Evolutionary conservation across 1,140 invertebrate species (phyloP).

Genomic region (Lutraria rhynchaena): DNA sequence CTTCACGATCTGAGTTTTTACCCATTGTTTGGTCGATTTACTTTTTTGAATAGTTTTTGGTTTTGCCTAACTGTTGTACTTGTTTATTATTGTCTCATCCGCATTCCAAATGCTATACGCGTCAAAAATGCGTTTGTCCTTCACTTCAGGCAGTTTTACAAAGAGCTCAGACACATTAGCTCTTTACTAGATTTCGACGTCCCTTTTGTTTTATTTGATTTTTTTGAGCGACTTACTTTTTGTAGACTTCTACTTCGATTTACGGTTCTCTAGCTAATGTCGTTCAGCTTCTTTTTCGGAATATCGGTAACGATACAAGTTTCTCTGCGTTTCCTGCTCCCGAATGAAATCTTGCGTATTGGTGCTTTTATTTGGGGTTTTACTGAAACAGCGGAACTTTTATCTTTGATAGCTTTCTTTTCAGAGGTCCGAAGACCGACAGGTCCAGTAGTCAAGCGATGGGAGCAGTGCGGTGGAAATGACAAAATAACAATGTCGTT

Average conservation of each 20-base stretch:
- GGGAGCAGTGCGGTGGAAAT: constrained; percentile 6
- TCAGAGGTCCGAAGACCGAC: neutral
- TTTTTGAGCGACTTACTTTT: neutral
- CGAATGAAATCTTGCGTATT: neutral
- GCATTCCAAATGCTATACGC: too few relatives aligned
- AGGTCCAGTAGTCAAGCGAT: too few relatives aligned
- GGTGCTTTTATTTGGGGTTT: neutral
- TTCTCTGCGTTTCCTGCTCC: constrained; percentile 18
- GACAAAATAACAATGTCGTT: constrained; percentile 8
- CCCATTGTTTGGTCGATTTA: neutral
- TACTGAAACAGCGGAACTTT: neutral
- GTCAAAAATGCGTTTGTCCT: too few relatives aligned
- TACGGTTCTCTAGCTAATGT: constrained; percentile 8
- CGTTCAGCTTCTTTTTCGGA: constrained; percentile 14
- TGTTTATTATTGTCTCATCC: too few relatives aligned
- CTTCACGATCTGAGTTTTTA: neutral
- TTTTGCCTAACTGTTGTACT: neutral
- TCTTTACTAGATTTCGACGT: neutral
- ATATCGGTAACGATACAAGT: neutral
- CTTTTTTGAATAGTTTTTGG: neutral
- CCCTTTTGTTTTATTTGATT: constrained; percentile 4
- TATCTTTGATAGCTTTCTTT: constrained; percentile 2
- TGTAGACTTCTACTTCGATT: constrained; percentile 3
- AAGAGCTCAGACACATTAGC: too few relatives aligned
- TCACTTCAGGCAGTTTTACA: too few relatives aligned